These are phyloP conservation scores for Pelosia muscerda DNA, from an alignment of 2,888 invertebrate species.

Conservation along the genomic window DNA sequence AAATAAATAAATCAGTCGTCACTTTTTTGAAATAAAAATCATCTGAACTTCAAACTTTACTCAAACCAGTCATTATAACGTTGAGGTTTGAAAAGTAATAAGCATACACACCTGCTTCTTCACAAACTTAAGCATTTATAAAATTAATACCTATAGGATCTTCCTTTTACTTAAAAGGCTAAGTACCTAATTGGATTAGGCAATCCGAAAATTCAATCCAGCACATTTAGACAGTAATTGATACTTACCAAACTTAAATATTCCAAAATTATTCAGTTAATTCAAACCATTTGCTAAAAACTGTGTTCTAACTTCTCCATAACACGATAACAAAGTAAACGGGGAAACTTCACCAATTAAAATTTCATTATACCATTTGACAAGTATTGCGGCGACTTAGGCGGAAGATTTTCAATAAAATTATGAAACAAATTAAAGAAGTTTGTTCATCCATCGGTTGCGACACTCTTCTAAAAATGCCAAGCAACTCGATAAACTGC, in stretches of 20 bases:
- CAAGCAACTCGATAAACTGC: constrained; percentile 57
- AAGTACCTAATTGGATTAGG: neutral
- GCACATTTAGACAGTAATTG: neutral
- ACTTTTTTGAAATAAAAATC: neutral
- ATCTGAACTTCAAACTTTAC: no score
- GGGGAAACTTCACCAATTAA: constrained; percentile 49
- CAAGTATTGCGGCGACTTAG: constrained; percentile 40
- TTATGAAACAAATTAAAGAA: constrained; percentile 60
- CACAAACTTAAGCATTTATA: neutral
- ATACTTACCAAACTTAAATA: constrained; percentile 1
- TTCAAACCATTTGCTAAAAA: constrained; percentile 15
- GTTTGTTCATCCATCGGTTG: constrained; percentile 55
- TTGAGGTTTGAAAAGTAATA: neutral
- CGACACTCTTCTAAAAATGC: constrained; percentile 55
- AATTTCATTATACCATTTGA: constrained; percentile 52
- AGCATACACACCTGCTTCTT: neutral
- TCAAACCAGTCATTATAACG: neutral
- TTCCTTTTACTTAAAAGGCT: neutral
- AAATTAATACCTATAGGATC: no score
- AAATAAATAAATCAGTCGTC: no score
- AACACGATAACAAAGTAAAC: constrained; percentile 45
- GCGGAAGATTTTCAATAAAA: constrained; percentile 55
- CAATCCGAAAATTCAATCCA: neutral
- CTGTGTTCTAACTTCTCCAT: constrained; percentile 27
- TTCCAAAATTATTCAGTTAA: constrained; percentile 11